Percentiles rank a stretch among this genome's conserved stretches.
Evolutionary conservation across 2,113 vertebrate species (phyloP).

Genomic region (Rhipidura dahli): DNA sequence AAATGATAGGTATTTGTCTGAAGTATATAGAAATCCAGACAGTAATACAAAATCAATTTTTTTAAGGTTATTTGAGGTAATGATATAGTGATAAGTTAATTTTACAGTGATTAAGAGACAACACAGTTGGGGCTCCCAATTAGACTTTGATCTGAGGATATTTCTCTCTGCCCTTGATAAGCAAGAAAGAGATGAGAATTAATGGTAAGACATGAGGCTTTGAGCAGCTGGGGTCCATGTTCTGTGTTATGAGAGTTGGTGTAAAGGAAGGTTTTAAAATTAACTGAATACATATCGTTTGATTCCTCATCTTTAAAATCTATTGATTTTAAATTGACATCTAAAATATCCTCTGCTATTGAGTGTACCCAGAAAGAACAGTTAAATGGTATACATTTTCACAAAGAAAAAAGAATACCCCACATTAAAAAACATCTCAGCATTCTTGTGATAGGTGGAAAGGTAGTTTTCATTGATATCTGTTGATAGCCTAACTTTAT

Average conservation of each 20-base stretch:
- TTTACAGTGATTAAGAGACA: constrained; percentile 46
- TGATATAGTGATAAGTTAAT: constrained; percentile 40
- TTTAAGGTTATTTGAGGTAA: constrained; percentile 49
- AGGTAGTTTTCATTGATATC: not conserved
- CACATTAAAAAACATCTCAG: not conserved
- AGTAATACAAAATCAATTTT: constrained; percentile 42
- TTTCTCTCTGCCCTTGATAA: constrained; percentile 14
- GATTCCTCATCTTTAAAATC: not conserved
- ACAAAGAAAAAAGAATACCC: not conserved
- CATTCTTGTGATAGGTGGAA: not conserved
- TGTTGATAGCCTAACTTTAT: not conserved
- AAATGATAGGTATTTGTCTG: constrained; percentile 21
- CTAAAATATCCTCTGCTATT: not conserved
- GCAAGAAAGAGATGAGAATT: not conserved
- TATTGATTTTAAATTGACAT: not conserved
- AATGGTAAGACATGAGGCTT: not conserved
- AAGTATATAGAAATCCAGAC: constrained; percentile 6
- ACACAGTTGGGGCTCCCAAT: not conserved
- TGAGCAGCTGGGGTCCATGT: not conserved
- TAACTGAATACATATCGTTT: not conserved
- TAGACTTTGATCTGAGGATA: constrained; percentile 42
- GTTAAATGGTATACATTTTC: not conserved
- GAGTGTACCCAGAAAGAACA: not conserved
- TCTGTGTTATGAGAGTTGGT: not conserved
- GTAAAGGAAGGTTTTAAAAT: not conserved